Base-by-base conservation (phyloP, 2,888 invertebrate species). In the Eulithis testata region DNA sequence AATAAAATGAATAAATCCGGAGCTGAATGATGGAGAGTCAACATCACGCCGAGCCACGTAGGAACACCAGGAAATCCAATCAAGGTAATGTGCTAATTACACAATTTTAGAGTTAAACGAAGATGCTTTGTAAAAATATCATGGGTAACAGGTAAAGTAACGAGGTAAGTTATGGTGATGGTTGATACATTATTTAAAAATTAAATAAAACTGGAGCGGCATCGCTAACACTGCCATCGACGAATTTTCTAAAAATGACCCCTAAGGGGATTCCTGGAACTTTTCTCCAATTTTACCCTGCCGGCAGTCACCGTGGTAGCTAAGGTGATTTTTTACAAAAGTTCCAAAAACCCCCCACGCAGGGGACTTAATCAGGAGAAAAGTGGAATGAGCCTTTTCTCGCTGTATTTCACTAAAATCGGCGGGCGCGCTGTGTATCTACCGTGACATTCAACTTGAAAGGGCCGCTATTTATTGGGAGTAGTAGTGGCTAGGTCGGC, bases 401-500 rank as follows among this genome's bases (percentile, higher is more conserved):
- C n/a, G n/a, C n/a, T n/a, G n/a, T n/a, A n/a, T n/a, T n/a, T n/a
- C n/a, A n/a, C n/a, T n/a, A n/a, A n/a, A n/a, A n/a, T n/a, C n/a
- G n/a, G n/a, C n/a, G n/a, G n/a, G n/a, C n/a, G n/a, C n/a, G n/a
- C n/a, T n/a, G n/a, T n/a, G n/a, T n/a, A n/a, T n/a, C n/a, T n/a
- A n/a, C n/a, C n/a, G n/a, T n/a, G n/a, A n/a, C n/a, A n/a, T n/a
- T n/a, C n/a, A n/a, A n/a, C n/a, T n/a, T n/a, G n/a, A n/a, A n/a
- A n/a, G n/a, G n/a, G 59, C 63, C 6, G 49, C 37, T 59, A 36
- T 59, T 44, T 53, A 36, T 59, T 44, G 49, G 54, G 53, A 54
- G 54, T 63, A 50, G 58, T 63, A 63, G 53, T 52, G 11, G 43
- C 11, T 58, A 58, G 63, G 63, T 49, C 53, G 45, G 21, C 12